Conservation (phyloP, 92 coral and sea anemone genomes). For the Epizoanthus stellaris region DNA sequence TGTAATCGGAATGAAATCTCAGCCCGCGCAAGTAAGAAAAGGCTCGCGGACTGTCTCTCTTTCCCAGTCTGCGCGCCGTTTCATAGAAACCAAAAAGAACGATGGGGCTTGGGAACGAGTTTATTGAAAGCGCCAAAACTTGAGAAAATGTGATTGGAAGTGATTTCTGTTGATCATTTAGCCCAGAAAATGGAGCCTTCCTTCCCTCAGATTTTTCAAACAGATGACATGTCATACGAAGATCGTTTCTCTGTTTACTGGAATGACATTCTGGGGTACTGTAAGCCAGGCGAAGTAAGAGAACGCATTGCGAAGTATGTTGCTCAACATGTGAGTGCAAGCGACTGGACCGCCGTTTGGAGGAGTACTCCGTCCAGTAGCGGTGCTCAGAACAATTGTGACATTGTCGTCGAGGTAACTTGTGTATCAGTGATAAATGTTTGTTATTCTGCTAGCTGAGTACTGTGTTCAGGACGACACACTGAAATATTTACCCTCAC, state of each 20-base stretch:
- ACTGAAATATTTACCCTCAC: no score
- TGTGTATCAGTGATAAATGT: not conserved
- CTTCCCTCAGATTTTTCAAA: slow-evolving; percentile 91
- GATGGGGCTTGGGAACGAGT: no score
- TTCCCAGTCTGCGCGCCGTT: no score
- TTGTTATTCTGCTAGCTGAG: no score
- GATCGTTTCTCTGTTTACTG: slow-evolving; percentile 78
- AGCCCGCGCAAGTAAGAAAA: no score
- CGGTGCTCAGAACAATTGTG: slow-evolving; percentile 62
- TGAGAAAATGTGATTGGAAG: no score
- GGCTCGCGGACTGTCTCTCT: no score
- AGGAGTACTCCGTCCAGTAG: slow-evolving; percentile 68
- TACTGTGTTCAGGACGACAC: no score
- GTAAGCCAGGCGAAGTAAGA: slow-evolving; percentile 71
- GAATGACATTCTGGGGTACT: slow-evolving; percentile 74
- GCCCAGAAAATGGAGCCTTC: slow-evolving; percentile 46
- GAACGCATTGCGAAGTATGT: slow-evolving; percentile 76
- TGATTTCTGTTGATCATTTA: not conserved
- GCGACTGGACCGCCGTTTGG: slow-evolving; percentile 93
- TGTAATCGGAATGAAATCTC: no score
- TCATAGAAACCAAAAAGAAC: no score
- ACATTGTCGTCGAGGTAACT: slow-evolving; percentile 87
- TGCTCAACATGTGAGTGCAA: slow-evolving; percentile 72
- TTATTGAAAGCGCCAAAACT: no score
- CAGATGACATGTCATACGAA: slow-evolving; percentile 73